phyloP scores from a whole-genome alignment of 2,797 vertebrate species.

The Cheirogaleus major region DNA sequence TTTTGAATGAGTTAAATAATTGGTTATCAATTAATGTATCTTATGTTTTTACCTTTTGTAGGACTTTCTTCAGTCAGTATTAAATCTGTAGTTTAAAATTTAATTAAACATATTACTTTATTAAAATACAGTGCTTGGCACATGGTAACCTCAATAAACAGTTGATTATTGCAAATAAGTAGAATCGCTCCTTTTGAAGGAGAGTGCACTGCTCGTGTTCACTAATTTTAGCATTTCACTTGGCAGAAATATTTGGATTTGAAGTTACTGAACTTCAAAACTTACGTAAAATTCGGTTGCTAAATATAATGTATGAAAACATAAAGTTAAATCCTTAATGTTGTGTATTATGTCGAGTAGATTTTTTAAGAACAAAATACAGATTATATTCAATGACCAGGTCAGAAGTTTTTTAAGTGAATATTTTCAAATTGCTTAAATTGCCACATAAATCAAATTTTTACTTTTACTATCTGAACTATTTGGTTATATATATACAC shows the following conservation, averaged over 20 bases:
- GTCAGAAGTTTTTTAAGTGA: slow-evolving; percentile 6
- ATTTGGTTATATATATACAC: not conserved
- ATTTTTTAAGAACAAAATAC: not conserved
- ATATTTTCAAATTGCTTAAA: not conserved
- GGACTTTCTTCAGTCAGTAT: not conserved
- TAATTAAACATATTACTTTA: not conserved
- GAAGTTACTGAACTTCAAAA: slow-evolving; percentile 7
- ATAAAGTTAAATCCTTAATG: not conserved
- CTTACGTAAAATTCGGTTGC: not conserved
- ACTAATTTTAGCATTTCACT: not conserved
- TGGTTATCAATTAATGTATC: slow-evolving; percentile 9
- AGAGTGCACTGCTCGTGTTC: not conserved
- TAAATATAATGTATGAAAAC: not conserved
- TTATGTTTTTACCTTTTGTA: not conserved
- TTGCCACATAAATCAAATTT: not conserved
- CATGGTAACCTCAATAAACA: not conserved
- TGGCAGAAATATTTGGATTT: slow-evolving; percentile 34
- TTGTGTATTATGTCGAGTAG: not conserved
- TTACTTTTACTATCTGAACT: not conserved
- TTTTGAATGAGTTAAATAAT: slow-evolving; percentile 43
- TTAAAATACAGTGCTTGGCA: not conserved
- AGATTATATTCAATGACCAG: not conserved
- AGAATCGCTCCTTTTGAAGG: not conserved
- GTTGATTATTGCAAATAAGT: not conserved
- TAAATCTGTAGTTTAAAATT: slow-evolving; percentile 37